These are phyloP conservation scores for Samia ricini DNA, from an alignment of 1,140 invertebrate genomes.

Conservation along the genomic window DNA sequence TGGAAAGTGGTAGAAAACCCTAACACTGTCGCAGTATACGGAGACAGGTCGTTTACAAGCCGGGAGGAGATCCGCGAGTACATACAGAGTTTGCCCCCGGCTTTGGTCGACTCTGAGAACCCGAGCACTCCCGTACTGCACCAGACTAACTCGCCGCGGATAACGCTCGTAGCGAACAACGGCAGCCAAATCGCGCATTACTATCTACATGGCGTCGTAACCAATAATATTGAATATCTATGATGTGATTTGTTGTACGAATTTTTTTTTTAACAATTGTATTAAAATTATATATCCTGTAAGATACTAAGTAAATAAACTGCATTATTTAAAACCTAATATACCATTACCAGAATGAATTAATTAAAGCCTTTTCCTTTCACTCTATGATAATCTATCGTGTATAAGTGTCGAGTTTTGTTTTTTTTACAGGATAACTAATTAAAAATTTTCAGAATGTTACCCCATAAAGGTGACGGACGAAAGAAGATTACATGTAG, in stretches of 20 bases:
- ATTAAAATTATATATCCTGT: too few relatives aligned
- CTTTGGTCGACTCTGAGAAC: slow-evolving; percentile 12
- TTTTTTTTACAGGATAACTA: too few relatives aligned
- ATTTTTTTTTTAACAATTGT: too few relatives aligned
- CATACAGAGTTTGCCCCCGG: slow-evolving; percentile 30
- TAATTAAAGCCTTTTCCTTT: too few relatives aligned
- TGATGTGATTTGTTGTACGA: slow-evolving; percentile 16
- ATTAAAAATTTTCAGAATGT: too few relatives aligned
- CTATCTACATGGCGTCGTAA: slow-evolving; percentile 39
- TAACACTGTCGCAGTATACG: slow-evolving; percentile 36
- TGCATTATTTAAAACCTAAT: too few relatives aligned
- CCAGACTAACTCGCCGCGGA: slow-evolving; percentile 24
- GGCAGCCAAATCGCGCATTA: slow-evolving; percentile 48
- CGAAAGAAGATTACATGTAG: too few relatives aligned
- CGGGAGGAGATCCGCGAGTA: slow-evolving; percentile 36
- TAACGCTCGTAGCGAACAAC: slow-evolving; percentile 39
- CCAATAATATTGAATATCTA: slow-evolving; percentile 48
- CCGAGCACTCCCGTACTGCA: slow-evolving; percentile 35
- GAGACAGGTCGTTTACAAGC: slow-evolving; percentile 31
- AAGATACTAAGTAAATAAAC: too few relatives aligned
- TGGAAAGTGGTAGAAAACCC: slow-evolving; percentile 40
- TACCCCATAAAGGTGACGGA: too few relatives aligned
- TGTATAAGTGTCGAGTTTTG: too few relatives aligned
- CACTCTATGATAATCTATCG: too few relatives aligned
- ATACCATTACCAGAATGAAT: too few relatives aligned